Evolutionary conservation across 2,888 invertebrate genomes (phyloP).

Genomic region (Megastigmus dorsalis): DNA sequence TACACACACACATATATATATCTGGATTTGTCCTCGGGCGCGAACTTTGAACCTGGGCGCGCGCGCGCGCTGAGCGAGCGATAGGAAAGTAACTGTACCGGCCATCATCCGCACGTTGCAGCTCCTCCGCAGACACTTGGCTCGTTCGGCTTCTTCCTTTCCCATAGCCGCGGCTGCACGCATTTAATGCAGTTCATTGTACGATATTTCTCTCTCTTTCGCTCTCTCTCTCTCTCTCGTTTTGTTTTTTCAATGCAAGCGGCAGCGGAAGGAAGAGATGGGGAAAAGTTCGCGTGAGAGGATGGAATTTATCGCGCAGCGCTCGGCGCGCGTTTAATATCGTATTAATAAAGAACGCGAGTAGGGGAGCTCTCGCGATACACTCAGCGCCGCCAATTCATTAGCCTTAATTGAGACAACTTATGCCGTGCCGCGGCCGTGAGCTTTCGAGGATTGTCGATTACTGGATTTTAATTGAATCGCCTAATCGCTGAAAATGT

Average conservation of each 20-base stretch:
- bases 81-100: slow-evolving; percentile 43
- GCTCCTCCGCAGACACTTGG: not conserved
- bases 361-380: too few species aligned
- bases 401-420: slow-evolving; percentile 43
- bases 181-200: slow-evolving; percentile 44
- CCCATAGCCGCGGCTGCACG: slow-evolving; percentile 19
- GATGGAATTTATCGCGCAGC: slow-evolving; percentile 16
- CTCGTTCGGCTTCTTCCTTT: slow-evolving; percentile 1
- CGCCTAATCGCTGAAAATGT: too few species aligned
- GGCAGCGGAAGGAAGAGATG: slow-evolving; percentile 41
- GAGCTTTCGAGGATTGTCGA: slow-evolving; percentile 2
- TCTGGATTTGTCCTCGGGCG: slow-evolving; percentile 33
- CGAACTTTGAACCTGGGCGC: slow-evolving; percentile 51
- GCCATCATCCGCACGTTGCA: not conserved
- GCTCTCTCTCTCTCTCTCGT: too few species aligned
- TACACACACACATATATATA: not conserved
- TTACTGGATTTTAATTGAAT: slow-evolving; percentile 32
- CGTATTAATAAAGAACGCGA: slow-evolving; percentile 33
- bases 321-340: slow-evolving; percentile 23
- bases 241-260: too few species aligned
- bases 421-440: not conserved
- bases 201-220: too few species aligned
- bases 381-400: slow-evolving; percentile 3
- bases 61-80: slow-evolving; percentile 33
- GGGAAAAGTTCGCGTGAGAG: slow-evolving; percentile 41